A percentile compares a stretch with the other conserved stretches of the same genome.
phyloP scores from a whole-genome alignment of 2,888 invertebrate genomes.

The Crioceris asparagi region DNA sequence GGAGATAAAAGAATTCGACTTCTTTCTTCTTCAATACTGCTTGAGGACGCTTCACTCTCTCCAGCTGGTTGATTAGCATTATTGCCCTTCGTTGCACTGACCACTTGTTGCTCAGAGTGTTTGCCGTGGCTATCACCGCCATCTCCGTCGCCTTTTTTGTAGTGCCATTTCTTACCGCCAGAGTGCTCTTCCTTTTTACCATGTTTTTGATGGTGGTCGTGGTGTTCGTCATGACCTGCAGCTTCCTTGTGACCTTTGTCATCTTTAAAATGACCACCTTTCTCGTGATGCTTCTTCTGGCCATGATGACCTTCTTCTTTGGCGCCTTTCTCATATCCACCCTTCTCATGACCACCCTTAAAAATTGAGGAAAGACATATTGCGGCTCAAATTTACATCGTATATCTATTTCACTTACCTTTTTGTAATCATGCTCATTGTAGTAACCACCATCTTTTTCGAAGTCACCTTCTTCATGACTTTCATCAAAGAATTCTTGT shows the following conservation, averaged over 20 bases:
- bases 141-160: constrained; percentile 20
- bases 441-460: constrained; percentile 55
- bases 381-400: too few species aligned
- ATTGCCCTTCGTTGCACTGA: not conserved
- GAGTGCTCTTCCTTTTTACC: constrained; percentile 37
- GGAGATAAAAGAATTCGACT: too few species aligned
- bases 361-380: constrained; percentile 13
- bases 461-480: constrained; percentile 53
- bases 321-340: constrained; percentile 41
- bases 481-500: constrained; percentile 66
- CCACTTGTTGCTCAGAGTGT: constrained; percentile 1
- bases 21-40: too few species aligned
- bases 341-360: constrained; percentile 50
- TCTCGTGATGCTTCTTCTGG: constrained; percentile 44
- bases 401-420: too few species aligned
- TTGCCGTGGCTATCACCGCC: constrained; percentile 15
- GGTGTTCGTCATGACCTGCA: constrained; percentile 47
- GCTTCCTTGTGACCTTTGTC: constrained; percentile 48
- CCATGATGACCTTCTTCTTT: constrained; percentile 48
- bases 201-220: constrained; percentile 40
- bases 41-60: too few species aligned
- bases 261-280: constrained; percentile 45
- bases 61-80: too few species aligned
- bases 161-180: constrained; percentile 45
- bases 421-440: constrained; percentile 41